Conservation (phyloP, 2,797 vertebrate species). For the Perodicticus potto region DNA sequence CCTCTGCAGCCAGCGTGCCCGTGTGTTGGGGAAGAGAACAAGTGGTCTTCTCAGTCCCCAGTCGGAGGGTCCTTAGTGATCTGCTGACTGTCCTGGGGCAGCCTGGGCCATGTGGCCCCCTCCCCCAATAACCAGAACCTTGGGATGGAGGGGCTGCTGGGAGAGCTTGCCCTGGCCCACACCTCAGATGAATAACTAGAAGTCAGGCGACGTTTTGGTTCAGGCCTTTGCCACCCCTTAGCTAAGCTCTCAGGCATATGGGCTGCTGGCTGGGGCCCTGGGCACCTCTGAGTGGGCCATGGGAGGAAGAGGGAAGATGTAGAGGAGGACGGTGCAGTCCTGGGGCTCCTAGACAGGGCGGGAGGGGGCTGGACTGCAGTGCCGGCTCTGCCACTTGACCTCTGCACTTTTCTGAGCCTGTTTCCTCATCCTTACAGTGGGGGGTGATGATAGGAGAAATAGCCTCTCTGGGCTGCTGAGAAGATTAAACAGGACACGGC, state of each 20-base stretch:
- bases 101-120: background rate
- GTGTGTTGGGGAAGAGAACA: background rate
- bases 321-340: background rate
- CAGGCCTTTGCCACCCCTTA: background rate
- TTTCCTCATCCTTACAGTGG: background rate
- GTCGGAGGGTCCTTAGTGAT: background rate
- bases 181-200: background rate
- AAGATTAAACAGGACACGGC: background rate
- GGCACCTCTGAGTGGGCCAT: background rate
- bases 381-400: background rate
- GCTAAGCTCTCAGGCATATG: background rate
- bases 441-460: background rate
- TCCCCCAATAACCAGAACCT: background rate
- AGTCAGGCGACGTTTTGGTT: background rate
- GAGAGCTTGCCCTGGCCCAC: background rate
- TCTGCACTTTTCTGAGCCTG: background rate
- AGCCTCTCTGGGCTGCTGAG: background rate
- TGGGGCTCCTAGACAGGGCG: background rate
- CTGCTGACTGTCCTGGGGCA: background rate
- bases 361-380: no score
- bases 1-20: accelerated
- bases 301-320: background rate
- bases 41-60: background rate
- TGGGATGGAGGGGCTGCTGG: background rate
- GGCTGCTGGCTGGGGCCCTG: background rate